Conservation (phyloP, 2,888 invertebrate species). For the Lymantria dispar region DNA sequence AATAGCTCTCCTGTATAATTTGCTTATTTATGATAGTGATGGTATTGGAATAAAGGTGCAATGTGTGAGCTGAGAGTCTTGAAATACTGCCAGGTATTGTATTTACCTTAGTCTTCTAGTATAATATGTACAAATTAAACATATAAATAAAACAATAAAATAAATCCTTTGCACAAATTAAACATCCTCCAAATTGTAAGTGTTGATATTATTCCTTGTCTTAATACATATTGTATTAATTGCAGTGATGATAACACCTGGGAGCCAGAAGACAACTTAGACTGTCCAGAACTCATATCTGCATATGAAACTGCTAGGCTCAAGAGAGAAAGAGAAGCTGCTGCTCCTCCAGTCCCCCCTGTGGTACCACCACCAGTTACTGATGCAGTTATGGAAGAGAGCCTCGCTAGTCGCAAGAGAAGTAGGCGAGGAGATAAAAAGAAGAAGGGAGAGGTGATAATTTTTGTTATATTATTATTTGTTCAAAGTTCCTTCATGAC, state of each 20-base stretch:
- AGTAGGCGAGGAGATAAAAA: slow-evolving; percentile 45
- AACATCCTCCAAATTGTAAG: too few relatives aligned
- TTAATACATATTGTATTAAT: slow-evolving; percentile 15
- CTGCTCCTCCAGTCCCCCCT: slow-evolving; percentile 18
- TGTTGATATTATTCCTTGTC: too few relatives aligned
- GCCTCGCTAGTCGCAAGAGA: slow-evolving; percentile 50
- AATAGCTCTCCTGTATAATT: too few relatives aligned
- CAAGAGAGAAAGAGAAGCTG: slow-evolving; percentile 61
- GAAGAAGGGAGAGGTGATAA: slow-evolving; percentile 59
- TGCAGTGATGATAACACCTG: slow-evolving; percentile 90
- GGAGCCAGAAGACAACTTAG: slow-evolving; percentile 92
- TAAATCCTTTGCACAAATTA: too few relatives aligned
- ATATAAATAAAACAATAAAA: too few relatives aligned
- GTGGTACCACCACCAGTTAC: slow-evolving; percentile 9
- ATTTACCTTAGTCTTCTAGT: too few relatives aligned
- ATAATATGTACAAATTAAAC: too few relatives aligned
- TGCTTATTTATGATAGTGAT: too few relatives aligned
- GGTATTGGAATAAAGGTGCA: too few relatives aligned
- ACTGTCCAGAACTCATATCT: slow-evolving; percentile 88
- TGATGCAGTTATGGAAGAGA: slow-evolving; percentile 49
- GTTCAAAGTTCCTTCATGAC: too few relatives aligned
- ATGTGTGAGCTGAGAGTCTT: too few relatives aligned
- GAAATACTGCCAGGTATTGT: too few relatives aligned
- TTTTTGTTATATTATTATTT: not conserved
- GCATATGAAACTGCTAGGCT: slow-evolving; percentile 86